Base-by-base conservation (phyloP, 2,797 vertebrate species). In the Pipistrellus pipistrellus region DNA sequence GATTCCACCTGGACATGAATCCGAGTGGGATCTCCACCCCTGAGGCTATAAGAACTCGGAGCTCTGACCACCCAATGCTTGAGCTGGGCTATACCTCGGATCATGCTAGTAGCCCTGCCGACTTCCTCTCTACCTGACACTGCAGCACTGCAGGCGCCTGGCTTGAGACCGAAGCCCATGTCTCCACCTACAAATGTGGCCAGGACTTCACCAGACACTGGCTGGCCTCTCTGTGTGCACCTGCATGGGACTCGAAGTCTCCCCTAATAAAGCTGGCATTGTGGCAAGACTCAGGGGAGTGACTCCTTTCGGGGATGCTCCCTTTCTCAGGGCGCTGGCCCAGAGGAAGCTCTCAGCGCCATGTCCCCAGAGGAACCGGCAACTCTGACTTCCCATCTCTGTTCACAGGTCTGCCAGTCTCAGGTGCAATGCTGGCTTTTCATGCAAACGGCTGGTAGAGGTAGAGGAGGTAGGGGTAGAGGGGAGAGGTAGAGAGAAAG, bases 281-380 rank as follows among this genome's bases (percentile, higher is more conserved):
- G n/a, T 55, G 75, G 75, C 4, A 14, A 55, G 75, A 23, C 51
- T 35, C 51, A 35, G 6, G 51, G 35, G 73, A 51, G 46, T 11
- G 20, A 35, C 48, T 21, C 75, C 20, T 77, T 77, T 53, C 20
- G 3, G 30, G 46, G 73, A 23, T 23, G 18, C 6, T 13, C 48
- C 75, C 75, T 55, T 14, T 18, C 73, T 32, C 18, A 12, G 4
- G 6, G 21, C 73, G 13, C 46, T 68, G 41, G 44, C 82, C 71
- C 8, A 11, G 25, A 41, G 59, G n/a, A 48, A 23, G 55, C 10
- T 20, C 48, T n/a, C 8, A 1, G 14, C 14, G 51, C 51, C 57
- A 41, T 6, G 9, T 14, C 14, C 51, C 18, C 4, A 0, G 35
- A 0, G 4, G 3, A 4, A n/a, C 21, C 0, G 2, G 55, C 12